phyloP scores from a whole-genome alignment of 2,888 invertebrate genomes.

The Gymnoscelis rufifasciata region DNA sequence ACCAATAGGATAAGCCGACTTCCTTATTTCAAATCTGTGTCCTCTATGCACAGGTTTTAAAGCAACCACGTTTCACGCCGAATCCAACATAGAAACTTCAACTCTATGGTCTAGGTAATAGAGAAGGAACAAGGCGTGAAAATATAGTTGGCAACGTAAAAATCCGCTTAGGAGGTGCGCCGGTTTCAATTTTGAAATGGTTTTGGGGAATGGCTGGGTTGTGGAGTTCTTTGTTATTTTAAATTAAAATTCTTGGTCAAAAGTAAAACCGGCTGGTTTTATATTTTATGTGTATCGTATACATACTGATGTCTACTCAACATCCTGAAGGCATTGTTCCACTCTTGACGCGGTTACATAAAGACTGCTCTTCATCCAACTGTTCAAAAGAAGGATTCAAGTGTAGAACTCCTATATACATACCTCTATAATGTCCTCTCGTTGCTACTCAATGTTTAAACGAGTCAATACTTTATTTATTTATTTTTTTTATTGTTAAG shows the following conservation, averaged over 20 bases:
- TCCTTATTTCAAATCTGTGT: conserved; percentile 65
- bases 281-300: not conserved
- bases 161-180: conserved; percentile 63
- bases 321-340: too few relatives aligned
- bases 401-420: too few relatives aligned
- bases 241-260: not conserved
- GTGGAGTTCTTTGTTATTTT: conserved; percentile 15
- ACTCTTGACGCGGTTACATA: too few relatives aligned
- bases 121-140: conserved; percentile 19
- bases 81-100: too few relatives aligned
- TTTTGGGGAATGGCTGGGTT: conserved; percentile 52
- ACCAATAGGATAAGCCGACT: conserved; percentile 55
- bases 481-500: too few relatives aligned
- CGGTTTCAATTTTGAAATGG: conserved; percentile 68
- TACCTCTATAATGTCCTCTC: too few relatives aligned
- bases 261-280: not conserved
- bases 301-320: too few relatives aligned
- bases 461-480: too few relatives aligned
- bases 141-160: conserved; percentile 37
- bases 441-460: too few relatives aligned
- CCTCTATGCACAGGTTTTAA: conserved; percentile 54
- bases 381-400: too few relatives aligned
- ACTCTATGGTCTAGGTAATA: not conserved
- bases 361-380: too few relatives aligned
- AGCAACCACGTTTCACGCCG: conserved; percentile 16